Percentiles rank a stretch among this genome's conserved stretches.
phyloP scores from a whole-genome alignment of 1,140 invertebrate genomes.

The Fopius arisanus region DNA sequence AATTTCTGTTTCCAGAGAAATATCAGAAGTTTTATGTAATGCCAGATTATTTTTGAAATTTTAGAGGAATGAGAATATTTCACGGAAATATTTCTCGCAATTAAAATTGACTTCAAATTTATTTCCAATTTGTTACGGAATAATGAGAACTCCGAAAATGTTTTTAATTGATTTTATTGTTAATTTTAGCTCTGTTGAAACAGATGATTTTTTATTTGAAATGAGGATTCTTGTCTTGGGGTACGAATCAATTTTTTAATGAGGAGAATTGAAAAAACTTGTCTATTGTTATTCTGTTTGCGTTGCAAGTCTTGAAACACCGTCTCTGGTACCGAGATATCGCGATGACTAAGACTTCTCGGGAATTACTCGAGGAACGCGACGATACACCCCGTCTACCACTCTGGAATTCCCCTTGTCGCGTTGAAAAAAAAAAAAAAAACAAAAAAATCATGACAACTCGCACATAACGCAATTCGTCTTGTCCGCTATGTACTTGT shows the following conservation, averaged over 20 bases:
- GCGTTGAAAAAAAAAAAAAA: neutral
- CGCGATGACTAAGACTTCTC: slow-evolving; percentile 31
- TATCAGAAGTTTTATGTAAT: no score
- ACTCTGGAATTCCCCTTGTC: slow-evolving; percentile 25
- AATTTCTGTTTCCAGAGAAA: no score
- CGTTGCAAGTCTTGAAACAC: slow-evolving; percentile 8
- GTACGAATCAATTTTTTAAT: neutral
- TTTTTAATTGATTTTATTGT: no score
- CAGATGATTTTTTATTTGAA: no score
- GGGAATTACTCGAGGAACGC: slow-evolving; percentile 22
- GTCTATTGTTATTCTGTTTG: slow-evolving; percentile 12
- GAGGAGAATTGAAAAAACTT: neutral
- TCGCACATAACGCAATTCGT: neutral
- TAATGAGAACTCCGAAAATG: no score
- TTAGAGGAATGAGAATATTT: no score
- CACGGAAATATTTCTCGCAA: no score
- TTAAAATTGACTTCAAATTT: no score
- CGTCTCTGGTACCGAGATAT: slow-evolving; percentile 16
- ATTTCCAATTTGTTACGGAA: no score
- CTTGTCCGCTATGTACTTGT: neutral
- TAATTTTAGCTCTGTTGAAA: no score
- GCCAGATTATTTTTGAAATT: no score
- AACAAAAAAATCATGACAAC: neutral
- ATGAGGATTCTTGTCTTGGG: no score
- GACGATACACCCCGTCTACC: slow-evolving; percentile 5